Conservation (phyloP, 2,797 vertebrate genomes). For the Xenopus petersii region DNA sequence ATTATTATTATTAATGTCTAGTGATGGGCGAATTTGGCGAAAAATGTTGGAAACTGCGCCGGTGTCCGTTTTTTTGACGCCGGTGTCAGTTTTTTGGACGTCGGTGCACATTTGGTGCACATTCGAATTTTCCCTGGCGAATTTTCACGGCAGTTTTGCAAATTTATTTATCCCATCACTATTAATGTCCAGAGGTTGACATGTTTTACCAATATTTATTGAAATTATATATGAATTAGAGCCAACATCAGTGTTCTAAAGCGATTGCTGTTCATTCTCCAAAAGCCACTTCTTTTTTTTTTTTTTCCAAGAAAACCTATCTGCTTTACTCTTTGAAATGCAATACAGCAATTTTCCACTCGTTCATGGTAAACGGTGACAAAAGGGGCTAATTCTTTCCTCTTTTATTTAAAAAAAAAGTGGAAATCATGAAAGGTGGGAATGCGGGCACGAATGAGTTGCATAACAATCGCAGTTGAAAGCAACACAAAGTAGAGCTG, state of each 20-base stretch:
- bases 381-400: constrained; percentile 20
- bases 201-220: too few species aligned
- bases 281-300: not conserved
- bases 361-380: constrained; percentile 36
- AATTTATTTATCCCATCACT: too few species aligned
- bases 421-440: constrained; percentile 17
- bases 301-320: not conserved
- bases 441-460: constrained; percentile 6
- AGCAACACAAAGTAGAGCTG: not conserved
- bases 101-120: too few species aligned
- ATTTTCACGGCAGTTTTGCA: too few species aligned
- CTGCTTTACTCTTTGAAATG: constrained; percentile 34
- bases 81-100: too few species aligned
- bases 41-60: too few species aligned
- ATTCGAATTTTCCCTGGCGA: too few species aligned
- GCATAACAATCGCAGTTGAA: constrained; percentile 30
- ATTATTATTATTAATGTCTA: too few species aligned
- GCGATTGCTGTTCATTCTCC: not conserved
- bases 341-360: constrained; percentile 32
- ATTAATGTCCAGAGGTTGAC: too few species aligned
- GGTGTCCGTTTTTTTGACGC: too few species aligned
- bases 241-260: not conserved
- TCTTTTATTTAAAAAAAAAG: constrained; percentile 9
- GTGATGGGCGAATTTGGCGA: too few species aligned
- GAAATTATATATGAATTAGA: too few species aligned